Conservation (phyloP, 2,797 vertebrate species). For the Darevskia nairensis region DNA sequence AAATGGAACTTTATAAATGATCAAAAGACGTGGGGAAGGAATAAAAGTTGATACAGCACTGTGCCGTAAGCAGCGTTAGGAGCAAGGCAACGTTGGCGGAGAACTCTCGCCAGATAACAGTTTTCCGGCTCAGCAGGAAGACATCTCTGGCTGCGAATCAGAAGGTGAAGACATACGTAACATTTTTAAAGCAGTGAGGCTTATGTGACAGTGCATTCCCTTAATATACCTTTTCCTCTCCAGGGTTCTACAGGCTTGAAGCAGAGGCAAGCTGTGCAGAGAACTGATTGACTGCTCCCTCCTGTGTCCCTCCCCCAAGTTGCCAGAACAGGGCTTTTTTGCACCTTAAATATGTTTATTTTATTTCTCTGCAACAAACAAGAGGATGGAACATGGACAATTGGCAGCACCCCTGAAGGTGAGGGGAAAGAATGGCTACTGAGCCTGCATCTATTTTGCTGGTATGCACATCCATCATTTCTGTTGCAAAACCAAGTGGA, state of each 20-base stretch:
- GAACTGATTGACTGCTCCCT: background rate
- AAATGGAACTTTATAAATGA: constrained; percentile 6
- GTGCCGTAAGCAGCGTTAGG: background rate
- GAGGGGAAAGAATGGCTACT: background rate
- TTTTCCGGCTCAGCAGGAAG: background rate
- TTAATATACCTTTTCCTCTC: background rate
- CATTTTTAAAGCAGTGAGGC: background rate
- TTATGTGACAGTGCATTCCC: background rate
- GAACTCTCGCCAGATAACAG: background rate
- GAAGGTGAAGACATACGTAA: background rate
- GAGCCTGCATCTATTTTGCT: background rate
- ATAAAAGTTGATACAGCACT: constrained; percentile 9
- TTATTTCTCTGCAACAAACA: too few relatives aligned
- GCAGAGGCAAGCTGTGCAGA: background rate
- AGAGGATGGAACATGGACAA: too few relatives aligned
- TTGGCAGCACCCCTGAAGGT: background rate
- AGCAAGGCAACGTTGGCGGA: background rate
- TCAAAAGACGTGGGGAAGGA: background rate
- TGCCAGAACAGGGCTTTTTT: background rate
- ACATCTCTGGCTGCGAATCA: background rate
- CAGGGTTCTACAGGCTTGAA: background rate
- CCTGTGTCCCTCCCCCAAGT: background rate
- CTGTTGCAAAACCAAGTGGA: background rate
- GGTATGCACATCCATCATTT: background rate
- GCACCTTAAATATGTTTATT: background rate